These are phyloP conservation scores for Procavia capensis DNA, from an alignment of 2,113 vertebrate species.

Conservation along the genomic window DNA sequence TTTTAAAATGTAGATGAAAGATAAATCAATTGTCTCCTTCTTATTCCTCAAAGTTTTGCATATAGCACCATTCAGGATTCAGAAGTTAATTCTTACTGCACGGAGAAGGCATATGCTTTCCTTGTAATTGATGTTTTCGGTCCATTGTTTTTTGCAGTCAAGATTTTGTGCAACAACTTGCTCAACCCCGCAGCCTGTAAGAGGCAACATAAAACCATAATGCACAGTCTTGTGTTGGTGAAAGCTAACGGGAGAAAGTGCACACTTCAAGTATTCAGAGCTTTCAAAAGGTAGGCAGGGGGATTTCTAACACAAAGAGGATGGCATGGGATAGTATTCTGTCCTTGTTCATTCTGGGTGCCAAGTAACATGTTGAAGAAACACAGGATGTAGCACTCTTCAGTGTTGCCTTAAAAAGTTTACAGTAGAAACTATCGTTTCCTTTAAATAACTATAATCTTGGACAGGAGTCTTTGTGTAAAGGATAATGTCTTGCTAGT, in stretches of 20 bases:
- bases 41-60: neutral
- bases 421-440: neutral
- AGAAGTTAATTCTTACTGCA: neutral
- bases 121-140: neutral
- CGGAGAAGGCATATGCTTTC: neutral
- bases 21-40: neutral
- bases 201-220: neutral
- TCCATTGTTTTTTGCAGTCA: neutral
- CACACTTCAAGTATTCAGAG: neutral
- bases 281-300: neutral
- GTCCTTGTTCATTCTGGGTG: neutral
- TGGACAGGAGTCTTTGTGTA: neutral
- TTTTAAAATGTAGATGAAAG: conserved; percentile 46
- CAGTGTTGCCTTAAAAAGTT: neutral
- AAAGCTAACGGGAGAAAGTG: neutral
- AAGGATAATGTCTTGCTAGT: neutral
- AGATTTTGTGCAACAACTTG: neutral
- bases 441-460: neutral
- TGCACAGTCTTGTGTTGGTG: neutral
- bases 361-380: neutral
- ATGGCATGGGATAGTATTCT: neutral
- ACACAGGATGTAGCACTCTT: rapidly evolving
- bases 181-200: neutral
- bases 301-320: neutral
- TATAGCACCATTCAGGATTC: neutral